phyloP scores from a whole-genome alignment of 2,113 vertebrate genomes.

The Erpornis zantholeuca region DNA sequence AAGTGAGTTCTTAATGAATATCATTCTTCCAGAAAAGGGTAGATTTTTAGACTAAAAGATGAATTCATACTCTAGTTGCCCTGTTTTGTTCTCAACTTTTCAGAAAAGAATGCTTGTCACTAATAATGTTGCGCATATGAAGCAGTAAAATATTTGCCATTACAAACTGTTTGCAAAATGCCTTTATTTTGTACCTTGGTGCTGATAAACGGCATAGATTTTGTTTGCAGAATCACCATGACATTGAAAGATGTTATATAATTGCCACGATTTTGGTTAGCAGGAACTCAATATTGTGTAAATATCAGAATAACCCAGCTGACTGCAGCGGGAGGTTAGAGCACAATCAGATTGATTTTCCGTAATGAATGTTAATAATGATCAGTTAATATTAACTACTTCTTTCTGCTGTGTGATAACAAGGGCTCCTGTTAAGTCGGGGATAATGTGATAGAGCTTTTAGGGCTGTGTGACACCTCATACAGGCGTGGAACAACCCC shows the following conservation, averaged over 20 bases:
- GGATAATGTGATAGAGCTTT: not conserved
- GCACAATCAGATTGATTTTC: slow-evolving; percentile 26
- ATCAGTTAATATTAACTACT: slow-evolving; percentile 50
- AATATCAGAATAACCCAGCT: slow-evolving; percentile 24
- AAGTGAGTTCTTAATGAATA: not conserved
- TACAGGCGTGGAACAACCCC: not conserved
- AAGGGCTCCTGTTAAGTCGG: slow-evolving; percentile 1
- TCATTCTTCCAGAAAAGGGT: not conserved
- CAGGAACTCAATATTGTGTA: slow-evolving; percentile 28
- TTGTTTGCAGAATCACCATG: slow-evolving; percentile 18
- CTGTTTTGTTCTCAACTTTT: not conserved
- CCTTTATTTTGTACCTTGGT: not conserved
- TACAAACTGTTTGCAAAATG: not conserved
- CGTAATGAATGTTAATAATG: slow-evolving; percentile 14
- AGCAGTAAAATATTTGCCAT: not conserved
- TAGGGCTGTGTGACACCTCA: not conserved
- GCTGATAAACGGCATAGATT: not conserved
- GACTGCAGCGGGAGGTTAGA: not conserved
- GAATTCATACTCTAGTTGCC: not conserved
- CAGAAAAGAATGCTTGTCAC: not conserved
- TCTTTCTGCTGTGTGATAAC: slow-evolving; percentile 37
- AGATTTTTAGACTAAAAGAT: not conserved
- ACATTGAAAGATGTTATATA: slow-evolving; percentile 51
- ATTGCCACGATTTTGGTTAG: not conserved
- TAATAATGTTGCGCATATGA: not conserved